phyloP scores from a whole-genome alignment of 2,888 invertebrate genomes.

The Deroplatys truncata region DNA sequence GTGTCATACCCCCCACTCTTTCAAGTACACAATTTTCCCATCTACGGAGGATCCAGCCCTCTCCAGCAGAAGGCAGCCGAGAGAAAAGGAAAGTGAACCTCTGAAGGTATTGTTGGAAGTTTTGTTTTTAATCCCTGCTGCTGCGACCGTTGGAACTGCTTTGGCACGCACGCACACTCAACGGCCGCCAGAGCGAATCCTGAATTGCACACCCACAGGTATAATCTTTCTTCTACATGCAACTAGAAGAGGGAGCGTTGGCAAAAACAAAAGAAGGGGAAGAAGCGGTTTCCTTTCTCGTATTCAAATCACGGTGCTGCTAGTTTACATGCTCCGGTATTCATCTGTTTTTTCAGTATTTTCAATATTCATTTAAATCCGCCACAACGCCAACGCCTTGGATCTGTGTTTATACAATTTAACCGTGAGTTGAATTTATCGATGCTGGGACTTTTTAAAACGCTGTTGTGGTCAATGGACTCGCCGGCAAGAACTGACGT shows the following conservation, averaged over 20 bases:
- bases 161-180: not conserved
- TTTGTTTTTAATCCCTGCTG: not conserved
- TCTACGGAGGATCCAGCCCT: not conserved
- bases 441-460: not conserved
- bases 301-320: not conserved
- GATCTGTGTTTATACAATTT: not conserved
- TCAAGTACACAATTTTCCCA: not conserved
- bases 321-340: not conserved
- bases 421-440: not conserved
- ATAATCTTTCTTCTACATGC: not conserved
- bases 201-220: not conserved
- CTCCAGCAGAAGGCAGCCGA: not conserved
- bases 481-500: not conserved
- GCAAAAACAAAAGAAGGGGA: not conserved
- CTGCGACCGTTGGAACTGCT: not conserved
- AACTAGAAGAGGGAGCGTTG: not conserved
- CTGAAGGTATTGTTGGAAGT: not conserved
- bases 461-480: not conserved
- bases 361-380: not conserved
- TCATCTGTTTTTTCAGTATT: not conserved
- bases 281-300: not conserved
- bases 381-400: not conserved
- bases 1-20: not conserved
- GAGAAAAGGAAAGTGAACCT: not conserved
- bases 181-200: not conserved